These are phyloP conservation scores for Hylomyscus alleni DNA, from an alignment of 2,797 vertebrate species.

Conservation along the genomic window DNA sequence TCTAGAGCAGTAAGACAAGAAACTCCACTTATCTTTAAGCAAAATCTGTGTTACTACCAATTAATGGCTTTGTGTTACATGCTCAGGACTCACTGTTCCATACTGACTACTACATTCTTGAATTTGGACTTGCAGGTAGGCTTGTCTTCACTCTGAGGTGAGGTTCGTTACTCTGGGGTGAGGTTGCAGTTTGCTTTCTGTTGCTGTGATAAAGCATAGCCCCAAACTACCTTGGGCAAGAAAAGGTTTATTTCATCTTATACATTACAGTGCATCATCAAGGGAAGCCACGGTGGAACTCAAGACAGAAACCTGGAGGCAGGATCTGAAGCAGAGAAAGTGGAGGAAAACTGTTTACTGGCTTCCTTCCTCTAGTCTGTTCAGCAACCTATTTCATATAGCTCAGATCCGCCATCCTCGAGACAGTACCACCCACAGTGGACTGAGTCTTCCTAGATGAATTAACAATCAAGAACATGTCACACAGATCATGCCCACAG, in stretches of 20 bases:
- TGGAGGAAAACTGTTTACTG: neutral
- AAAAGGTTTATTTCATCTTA: neutral
- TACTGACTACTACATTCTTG: neutral
- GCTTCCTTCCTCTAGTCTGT: neutral
- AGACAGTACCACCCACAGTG: neutral
- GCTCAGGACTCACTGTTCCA: neutral
- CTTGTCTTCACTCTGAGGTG: neutral
- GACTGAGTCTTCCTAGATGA: neutral
- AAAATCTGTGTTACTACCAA: neutral
- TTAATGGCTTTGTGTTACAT: neutral
- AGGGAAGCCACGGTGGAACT: neutral
- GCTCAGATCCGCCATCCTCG: neutral
- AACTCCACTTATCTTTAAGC: neutral
- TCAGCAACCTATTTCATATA: neutral
- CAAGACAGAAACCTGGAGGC: neutral
- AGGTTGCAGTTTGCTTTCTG: neutral
- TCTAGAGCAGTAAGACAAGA: neutral
- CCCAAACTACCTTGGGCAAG: neutral
- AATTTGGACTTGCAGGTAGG: neutral
- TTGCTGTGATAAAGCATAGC: neutral
- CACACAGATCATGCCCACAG: neutral
- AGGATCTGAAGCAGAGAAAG: neutral
- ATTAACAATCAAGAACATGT: neutral
- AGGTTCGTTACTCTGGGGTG: neutral
- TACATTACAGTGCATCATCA: neutral